Conservation (phyloP, 2,113 vertebrate genomes). For the Axis porcinus region DNA sequence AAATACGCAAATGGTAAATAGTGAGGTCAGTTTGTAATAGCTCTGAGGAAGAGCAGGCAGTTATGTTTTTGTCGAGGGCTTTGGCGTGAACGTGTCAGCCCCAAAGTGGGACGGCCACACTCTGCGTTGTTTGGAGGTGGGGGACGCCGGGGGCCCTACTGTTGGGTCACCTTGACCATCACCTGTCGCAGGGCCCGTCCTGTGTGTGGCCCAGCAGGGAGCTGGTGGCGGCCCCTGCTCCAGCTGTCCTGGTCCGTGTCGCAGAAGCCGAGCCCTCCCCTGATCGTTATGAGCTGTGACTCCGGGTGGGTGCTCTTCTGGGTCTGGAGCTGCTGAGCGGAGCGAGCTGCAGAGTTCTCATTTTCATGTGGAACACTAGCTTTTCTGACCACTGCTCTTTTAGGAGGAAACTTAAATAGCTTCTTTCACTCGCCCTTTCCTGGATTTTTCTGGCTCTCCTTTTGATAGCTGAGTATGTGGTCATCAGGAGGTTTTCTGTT, state of each 20-base stretch:
- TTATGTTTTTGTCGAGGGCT: background rate
- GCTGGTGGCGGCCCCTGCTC: background rate
- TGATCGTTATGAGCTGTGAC: background rate
- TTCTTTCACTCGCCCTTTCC: background rate
- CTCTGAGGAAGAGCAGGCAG: background rate
- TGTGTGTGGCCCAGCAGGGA: background rate
- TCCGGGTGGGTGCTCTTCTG: background rate
- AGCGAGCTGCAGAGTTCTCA: background rate
- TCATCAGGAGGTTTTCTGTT: slow-evolving; percentile 15
- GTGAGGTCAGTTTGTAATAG: background rate
- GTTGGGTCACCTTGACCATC: background rate
- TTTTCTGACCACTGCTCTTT: background rate
- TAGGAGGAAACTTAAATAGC: background rate
- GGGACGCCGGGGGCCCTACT: background rate
- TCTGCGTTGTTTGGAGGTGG: background rate
- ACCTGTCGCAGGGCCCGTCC: background rate
- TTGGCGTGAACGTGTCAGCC: background rate
- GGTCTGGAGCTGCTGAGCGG: background rate
- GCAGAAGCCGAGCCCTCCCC: background rate
- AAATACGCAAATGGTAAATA: background rate
- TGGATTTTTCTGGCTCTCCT: background rate
- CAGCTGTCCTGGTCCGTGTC: background rate
- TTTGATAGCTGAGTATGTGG: background rate
- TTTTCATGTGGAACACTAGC: background rate
- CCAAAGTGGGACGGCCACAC: background rate